Evolutionary conservation across 2,888 invertebrate species (phyloP), one percentile per base, ranked within the genome.

Genomic region (Tachina fera): DNA sequence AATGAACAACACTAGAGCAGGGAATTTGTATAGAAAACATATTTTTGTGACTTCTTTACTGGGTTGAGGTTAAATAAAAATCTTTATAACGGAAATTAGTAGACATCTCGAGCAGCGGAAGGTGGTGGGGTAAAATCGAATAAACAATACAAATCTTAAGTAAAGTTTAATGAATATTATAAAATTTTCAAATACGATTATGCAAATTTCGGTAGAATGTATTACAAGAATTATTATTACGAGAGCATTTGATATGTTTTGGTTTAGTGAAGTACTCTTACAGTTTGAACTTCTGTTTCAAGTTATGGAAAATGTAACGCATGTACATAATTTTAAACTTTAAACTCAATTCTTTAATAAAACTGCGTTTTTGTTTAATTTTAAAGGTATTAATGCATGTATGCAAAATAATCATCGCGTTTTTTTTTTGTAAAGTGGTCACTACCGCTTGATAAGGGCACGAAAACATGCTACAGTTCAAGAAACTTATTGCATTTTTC

Each of bases 101-200:
- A 56, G 65, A 58, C n/a, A n/a, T 31, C 31, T 49, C 19, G 13
- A 19, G 14, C 8, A 31, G 49, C 11, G 14, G 14, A n/a, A 14
- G 51, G 43, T 39, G 9, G 19, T 41, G n/a, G 19, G 41, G 41
- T 19, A 47, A n/a, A 67, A 9, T 47, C 41, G 71, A 16, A 56
- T 67, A 72, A 71, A 78, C 51, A 83, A 68, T 72, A 68, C 83
- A 86, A 86, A 86, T 86, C 86, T 80, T 83, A 83, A 86, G 83
- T 86, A 80, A 86, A 86, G 71, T 86, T 83, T 83, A 86, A 86
- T 86, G 86, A 86, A 83, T 76, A 86, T 79, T 79, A 86, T 86
- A 86, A 75, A 81, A 81, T 80, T 86, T 86, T 76, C 83, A 86
- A 86, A 86, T 86, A 68, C 79, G 86, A 86, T 86, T 86, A 86